phyloP scores from a whole-genome alignment of 2,888 invertebrate genomes.

The Baccha elongata region DNA sequence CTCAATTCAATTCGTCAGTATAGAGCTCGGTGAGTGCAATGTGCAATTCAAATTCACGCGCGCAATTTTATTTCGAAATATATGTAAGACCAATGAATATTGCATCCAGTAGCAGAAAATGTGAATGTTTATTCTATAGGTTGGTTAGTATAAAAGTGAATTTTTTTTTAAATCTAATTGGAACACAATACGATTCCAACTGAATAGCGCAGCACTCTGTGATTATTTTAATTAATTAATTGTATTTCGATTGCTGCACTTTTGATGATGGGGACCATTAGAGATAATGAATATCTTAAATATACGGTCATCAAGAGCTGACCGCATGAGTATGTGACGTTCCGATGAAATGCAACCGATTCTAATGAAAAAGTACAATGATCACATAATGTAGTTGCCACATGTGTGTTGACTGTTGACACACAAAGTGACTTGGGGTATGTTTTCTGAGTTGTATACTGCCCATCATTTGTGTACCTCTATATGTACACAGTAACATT shows the following conservation, averaged over 20 bases:
- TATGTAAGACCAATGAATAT: not conserved
- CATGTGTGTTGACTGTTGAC: constrained; percentile 25
- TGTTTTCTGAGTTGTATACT: too few relatives aligned
- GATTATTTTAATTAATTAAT: constrained; percentile 62
- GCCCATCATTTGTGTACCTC: not conserved
- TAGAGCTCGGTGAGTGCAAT: not conserved
- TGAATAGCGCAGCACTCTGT: constrained; percentile 45
- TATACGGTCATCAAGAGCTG: not conserved
- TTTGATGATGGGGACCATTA: constrained; percentile 20
- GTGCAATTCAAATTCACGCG: constrained; percentile 40
- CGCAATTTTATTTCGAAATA: constrained; percentile 29
- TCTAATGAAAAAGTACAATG: constrained; percentile 10
- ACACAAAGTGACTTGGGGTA: not conserved
- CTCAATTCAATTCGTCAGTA: constrained; percentile 22
- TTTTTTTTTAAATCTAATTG: constrained; percentile 26
- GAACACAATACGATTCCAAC: constrained; percentile 49
- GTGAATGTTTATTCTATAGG: constrained; percentile 10
- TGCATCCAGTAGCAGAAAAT: constrained; percentile 12
- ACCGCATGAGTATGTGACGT: constrained; percentile 16
- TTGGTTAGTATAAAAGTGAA: not conserved
- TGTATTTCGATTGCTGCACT: constrained; percentile 17
- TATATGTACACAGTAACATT: too few relatives aligned
- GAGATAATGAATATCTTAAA: constrained; percentile 27
- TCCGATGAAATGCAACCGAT: constrained; percentile 21
- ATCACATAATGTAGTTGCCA: not conserved